Evolutionary conservation across 2,113 vertebrate species (phyloP), one percentile per base, ranked within the genome.

Genomic region (Odocoileus virginianus): DNA sequence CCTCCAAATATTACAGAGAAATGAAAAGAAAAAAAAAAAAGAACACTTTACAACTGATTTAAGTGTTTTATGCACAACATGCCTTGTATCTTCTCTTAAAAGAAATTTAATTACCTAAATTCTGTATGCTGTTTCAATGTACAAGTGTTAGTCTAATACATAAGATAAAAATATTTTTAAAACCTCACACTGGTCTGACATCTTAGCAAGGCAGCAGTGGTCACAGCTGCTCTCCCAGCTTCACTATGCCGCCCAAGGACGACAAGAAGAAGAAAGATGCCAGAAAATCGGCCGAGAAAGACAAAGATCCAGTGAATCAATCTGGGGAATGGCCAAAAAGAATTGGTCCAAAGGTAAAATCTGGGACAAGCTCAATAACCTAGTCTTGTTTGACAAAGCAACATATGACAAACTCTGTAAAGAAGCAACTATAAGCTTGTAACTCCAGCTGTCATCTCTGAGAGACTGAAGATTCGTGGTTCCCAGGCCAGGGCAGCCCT

Each of bases 131-230:
- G 13, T 87, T 82, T 96, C 96, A 96, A 95, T 8, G 57, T 33
- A 36, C 8, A 95, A 14, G 40, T 50, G 27, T 97, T 93, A 91
- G 43, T 96, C 19, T 96, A 93, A 94, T 90, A 92, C 30, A 23
- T 47, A 25, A 93, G 84, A 47, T 78, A 96, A 94, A 97, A 97
- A 6, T 60, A 7, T 61, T 95, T 85, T 84, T 87, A 96, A 97
- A 94, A 17, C 33, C 79, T 92, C 60, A 97, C 87, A 27, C 1
- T 76, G 43, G 19, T 40, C 67, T 71, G 19, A 71, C n/a, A 40
- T 40, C 67, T 71, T 40, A 36, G 19, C 19, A 2, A 40, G 67
- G n/a, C n/a, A 12, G n/a, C n/a, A 71, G 67, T 71, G n/a, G 67
- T 40, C n/a, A 74, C n/a, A 74, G 67, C 67, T 40, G 10, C n/a